phyloP scores from a whole-genome alignment of 2,797 vertebrate genomes.

The Tapirus indicus region DNA sequence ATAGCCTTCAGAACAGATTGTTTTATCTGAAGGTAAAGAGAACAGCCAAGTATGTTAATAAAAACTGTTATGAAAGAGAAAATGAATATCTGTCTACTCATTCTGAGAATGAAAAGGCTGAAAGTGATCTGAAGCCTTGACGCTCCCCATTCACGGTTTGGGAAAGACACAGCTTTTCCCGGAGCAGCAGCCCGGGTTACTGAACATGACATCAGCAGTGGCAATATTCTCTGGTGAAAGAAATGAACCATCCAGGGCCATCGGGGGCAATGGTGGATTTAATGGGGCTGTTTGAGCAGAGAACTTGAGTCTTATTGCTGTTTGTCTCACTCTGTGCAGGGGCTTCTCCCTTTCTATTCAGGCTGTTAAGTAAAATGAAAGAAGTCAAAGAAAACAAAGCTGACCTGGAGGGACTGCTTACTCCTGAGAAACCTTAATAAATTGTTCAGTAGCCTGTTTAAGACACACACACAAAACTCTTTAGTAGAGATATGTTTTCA shows the following conservation, averaged over 20 bases:
- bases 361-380: conserved; percentile 18
- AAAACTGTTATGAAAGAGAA: conserved; percentile 33
- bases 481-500: conserved; percentile 34
- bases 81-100: not conserved
- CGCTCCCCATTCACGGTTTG: not conserved
- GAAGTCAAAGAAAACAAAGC: conserved; percentile 14
- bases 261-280: conserved; percentile 56
- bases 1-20: not conserved
- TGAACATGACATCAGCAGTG: not conserved
- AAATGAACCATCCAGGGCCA: conserved; percentile 49
- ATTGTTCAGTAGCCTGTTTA: conserved; percentile 53
- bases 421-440: conserved; percentile 30
- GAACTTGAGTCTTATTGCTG: conserved; percentile 3
- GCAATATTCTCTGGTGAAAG: conserved; percentile 56
- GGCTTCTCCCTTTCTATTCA: conserved; percentile 46
- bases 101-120: not conserved
- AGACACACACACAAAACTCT: not conserved
- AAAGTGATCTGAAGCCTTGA: conserved; percentile 27
- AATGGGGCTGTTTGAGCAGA: conserved; percentile 37
- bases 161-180: not conserved
- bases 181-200: not conserved
- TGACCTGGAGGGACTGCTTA: not conserved
- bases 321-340: not conserved
- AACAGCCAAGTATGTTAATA: not conserved
- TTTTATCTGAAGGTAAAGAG: not conserved